Percentiles rank a stretch among this genome's conserved stretches.
Conservation (phyloP, 2,797 vertebrate genomes). For the Adrianichthys oophorus region DNA sequence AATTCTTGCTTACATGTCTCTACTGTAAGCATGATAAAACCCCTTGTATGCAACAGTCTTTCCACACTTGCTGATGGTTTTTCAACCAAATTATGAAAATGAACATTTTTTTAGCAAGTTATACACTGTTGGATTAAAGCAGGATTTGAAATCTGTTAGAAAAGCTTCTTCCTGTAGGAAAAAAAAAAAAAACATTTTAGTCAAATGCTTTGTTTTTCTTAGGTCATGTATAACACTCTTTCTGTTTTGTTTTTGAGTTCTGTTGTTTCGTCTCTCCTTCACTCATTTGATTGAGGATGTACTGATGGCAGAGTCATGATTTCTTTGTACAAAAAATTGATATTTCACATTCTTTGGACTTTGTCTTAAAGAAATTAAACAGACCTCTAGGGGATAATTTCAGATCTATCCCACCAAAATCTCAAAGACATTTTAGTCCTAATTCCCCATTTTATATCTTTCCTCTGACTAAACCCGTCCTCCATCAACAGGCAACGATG, state of each 20-base stretch:
- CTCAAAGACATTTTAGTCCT: constrained; percentile 15
- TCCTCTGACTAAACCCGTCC: constrained; percentile 38
- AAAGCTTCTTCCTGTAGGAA: too few species aligned
- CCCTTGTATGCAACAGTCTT: neutral
- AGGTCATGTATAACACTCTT: neutral
- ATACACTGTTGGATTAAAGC: too few species aligned
- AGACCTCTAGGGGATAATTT: constrained; percentile 27
- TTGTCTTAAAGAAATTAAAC: constrained; percentile 35
- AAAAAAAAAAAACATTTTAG: too few species aligned
- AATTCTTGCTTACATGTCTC: neutral
- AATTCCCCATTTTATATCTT: constrained; percentile 15
- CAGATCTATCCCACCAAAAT: constrained; percentile 12
- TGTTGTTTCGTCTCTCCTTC: neutral
- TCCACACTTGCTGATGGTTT: neutral
- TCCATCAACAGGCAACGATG: constrained; percentile 17
- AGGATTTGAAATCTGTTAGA: too few species aligned
- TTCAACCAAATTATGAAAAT: too few species aligned
- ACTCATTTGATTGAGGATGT: constrained; percentile 48
- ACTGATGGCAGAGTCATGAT: constrained; percentile 36
- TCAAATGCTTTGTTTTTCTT: too few species aligned
- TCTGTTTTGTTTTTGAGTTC: constrained; percentile 14
- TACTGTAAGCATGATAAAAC: neutral
- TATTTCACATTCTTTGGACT: constrained; percentile 37
- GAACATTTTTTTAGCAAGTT: too few species aligned
- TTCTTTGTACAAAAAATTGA: constrained; percentile 17